Percentiles rank a stretch among this genome's conserved stretches.
Evolutionary conservation across 2,113 vertebrate species (phyloP).

Genomic region (Gymnogyps californianus): DNA sequence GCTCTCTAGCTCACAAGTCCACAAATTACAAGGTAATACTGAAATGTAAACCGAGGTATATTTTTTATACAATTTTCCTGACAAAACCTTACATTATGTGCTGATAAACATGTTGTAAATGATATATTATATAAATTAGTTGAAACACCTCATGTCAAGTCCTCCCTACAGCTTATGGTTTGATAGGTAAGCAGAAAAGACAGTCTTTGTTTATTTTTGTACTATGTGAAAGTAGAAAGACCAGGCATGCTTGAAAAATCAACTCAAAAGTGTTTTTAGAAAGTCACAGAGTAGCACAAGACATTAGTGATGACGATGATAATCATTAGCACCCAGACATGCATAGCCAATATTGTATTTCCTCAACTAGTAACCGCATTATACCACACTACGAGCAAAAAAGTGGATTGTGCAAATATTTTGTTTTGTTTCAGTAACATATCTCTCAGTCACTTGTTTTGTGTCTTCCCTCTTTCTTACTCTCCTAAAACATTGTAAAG

Average conservation of each 20-base stretch:
- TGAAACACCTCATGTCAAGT: background rate
- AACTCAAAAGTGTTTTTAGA: background rate
- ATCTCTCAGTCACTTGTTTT: background rate
- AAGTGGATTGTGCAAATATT: background rate
- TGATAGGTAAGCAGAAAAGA: conserved; percentile 7
- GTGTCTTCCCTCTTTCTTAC: background rate
- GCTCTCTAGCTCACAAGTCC: background rate
- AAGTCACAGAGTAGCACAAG: background rate
- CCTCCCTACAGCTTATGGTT: background rate
- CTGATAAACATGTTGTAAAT: background rate
- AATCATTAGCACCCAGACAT: background rate
- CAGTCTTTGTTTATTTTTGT: background rate
- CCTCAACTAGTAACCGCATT: background rate
- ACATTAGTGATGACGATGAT: background rate
- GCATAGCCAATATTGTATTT: background rate
- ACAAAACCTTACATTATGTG: background rate
- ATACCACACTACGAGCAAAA: background rate
- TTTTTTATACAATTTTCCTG: conserved; percentile 2
- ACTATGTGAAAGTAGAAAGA: background rate
- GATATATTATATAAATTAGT: background rate
- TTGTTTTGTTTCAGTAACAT: background rate
- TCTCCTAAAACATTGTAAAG: background rate
- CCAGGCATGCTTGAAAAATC: background rate
- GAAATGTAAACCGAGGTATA: background rate
- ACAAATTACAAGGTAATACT: background rate